Evolutionary conservation across 1,140 invertebrate genomes (phyloP), one percentile per base, ranked within the genome.

Genomic region (Drosophila kurseongensis): DNA sequence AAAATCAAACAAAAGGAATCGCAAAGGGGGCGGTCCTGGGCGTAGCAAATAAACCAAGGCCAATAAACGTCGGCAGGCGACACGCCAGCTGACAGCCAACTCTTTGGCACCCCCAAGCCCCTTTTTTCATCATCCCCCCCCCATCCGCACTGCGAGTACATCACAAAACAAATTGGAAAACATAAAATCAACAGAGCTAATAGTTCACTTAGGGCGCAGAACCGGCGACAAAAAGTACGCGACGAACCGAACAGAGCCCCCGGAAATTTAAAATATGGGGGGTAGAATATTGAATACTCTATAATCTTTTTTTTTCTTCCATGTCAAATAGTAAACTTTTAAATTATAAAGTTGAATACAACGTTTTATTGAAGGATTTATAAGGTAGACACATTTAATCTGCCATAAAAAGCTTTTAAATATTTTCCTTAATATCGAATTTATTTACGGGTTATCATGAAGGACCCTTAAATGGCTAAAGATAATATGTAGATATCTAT

Each of bases 101-200:
- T 80, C 81, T 77, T 88, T 67, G 74, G 29, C 29, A 32, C 29
- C 29, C 29, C 6, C 29, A 8, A 32, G 1, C 27, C 23, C 40
- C 9, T 8, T 18, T 1, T 27, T 27, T 38, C 8, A 10, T 16
- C 32, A 36, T n/a, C 13, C 5, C n/a, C 35, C n/a, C 3, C 56
- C 47, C 42, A 29, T 8, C 38, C 55, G 8, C 36, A 50, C 41
- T 35, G 16, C 65, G 55, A 78, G 65, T 62, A 83, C 79, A 71
- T 58, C 65, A 50, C 56, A 76, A 66, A 67, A 84, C 76, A 88
- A 88, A 88, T 89, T 88, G 83, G 63, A 89, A 88, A 83, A 89
- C 84, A 88, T 88, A 88, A 88, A 89, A 88, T 83, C 84, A 88
- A 88, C 83, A 89, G 59, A 88, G 84, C 83, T 88, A 88, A 88